Conservation (phyloP, 2,113 vertebrate species). For the Melozone crissalis region DNA sequence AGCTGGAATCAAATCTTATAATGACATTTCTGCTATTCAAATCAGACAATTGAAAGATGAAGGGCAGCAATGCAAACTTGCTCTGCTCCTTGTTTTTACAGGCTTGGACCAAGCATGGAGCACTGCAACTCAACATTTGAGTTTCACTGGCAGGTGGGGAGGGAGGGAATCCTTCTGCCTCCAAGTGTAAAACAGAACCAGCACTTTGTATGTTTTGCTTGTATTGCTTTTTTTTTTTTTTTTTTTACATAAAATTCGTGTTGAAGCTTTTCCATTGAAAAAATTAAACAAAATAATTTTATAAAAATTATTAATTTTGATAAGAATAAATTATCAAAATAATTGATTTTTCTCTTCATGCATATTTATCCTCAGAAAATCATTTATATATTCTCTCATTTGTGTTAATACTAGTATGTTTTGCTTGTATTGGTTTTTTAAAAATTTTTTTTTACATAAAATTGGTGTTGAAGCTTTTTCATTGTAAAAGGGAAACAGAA, state of each 20-base stretch:
- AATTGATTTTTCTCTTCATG: neutral
- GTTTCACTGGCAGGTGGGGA: neutral
- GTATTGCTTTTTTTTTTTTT: neutral
- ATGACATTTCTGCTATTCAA: too few relatives aligned
- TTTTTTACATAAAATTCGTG: neutral
- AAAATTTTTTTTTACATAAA: neutral
- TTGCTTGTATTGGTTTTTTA: neutral
- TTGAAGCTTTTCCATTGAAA: neutral
- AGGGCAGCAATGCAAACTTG: too few relatives aligned
- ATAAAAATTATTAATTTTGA: too few relatives aligned
- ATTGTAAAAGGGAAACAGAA: neutral
- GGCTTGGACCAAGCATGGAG: rapidly evolving
- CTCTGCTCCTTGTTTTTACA: neutral
- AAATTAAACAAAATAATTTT: neutral
- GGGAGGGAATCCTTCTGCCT: neutral
- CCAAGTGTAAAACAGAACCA: neutral
- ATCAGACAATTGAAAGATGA: too few relatives aligned
- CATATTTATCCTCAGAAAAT: neutral
- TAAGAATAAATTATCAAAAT: too few relatives aligned
- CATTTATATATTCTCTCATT: neutral
- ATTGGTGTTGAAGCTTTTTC: neutral
- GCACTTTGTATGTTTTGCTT: neutral
- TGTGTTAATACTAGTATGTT: neutral
- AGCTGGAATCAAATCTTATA: too few relatives aligned
- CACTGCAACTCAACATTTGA: neutral